Evolutionary conservation across 2,113 vertebrate genomes (phyloP).

Genomic region (Perca flavescens): DNA sequence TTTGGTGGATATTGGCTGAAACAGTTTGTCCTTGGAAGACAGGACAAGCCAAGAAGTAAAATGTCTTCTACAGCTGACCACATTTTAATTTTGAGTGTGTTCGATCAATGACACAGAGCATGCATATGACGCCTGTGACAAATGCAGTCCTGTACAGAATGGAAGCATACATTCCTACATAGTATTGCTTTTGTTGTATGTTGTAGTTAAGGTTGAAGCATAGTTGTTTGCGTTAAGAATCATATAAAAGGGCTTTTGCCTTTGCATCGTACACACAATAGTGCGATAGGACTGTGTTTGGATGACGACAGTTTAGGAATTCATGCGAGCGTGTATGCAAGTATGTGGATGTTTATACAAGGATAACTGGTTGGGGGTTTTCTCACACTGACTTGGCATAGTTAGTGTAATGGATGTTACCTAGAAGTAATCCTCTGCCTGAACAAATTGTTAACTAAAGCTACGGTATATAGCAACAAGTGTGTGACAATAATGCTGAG

Average conservation of each 20-base stretch:
- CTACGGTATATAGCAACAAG: conserved; percentile 39
- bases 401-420: conserved; percentile 34
- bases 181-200: neutral
- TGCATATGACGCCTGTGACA: neutral
- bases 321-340: conserved; percentile 35
- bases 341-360: conserved; percentile 65
- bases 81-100: conserved; percentile 9
- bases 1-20: neutral
- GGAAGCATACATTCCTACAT: conserved; percentile 14
- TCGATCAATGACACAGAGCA: neutral
- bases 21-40: conserved; percentile 11
- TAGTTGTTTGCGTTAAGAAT: neutral
- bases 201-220: neutral
- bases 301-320: conserved; percentile 49
- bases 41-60: neutral
- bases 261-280: neutral
- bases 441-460: conserved; percentile 17
- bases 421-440: conserved; percentile 19
- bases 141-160: conserved; percentile 22
- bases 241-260: neutral
- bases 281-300: conserved; percentile 14
- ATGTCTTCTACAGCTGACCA: neutral
- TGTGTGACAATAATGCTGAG: conserved; percentile 32
- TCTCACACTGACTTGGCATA: conserved; percentile 50
- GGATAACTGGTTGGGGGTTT: conserved; percentile 49